These are phyloP conservation scores for Thunnus thynnus DNA, from an alignment of 2,113 vertebrate species.

Conservation along the genomic window DNA sequence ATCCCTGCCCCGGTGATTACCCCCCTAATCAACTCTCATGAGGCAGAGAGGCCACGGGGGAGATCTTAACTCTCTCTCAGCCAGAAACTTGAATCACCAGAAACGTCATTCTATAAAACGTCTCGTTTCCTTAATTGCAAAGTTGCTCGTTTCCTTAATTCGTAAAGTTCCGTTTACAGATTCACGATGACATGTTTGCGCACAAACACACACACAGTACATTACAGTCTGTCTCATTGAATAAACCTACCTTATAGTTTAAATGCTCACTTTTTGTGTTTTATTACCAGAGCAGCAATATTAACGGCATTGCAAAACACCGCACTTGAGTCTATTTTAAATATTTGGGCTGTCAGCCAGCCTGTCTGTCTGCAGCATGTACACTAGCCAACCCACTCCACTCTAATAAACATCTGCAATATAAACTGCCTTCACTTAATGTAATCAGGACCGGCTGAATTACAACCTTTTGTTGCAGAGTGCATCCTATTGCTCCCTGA, in stretches of 20 bases:
- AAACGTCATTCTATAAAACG: background rate
- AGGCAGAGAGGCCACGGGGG: background rate
- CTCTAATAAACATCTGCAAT: constrained; percentile 42
- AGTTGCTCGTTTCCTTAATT: background rate
- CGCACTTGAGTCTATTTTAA: constrained; percentile 38
- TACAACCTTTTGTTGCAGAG: constrained; percentile 27
- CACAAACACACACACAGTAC: background rate
- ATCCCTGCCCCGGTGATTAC: background rate
- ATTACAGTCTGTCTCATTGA: background rate
- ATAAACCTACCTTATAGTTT: constrained; percentile 1
- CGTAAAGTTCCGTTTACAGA: constrained; percentile 17
- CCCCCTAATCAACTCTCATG: background rate
- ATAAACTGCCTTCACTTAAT: constrained; percentile 47
- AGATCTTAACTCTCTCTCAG: background rate
- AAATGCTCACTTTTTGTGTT: background rate
- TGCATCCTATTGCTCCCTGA: constrained; percentile 29
- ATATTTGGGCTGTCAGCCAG: constrained; percentile 61
- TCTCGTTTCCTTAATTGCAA: constrained; percentile 12
- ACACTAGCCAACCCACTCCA: background rate
- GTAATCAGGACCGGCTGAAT: constrained; percentile 51
- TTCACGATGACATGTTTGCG: constrained; percentile 1
- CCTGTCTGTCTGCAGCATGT: constrained; percentile 28
- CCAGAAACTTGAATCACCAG: background rate
- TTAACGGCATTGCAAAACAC: constrained; percentile 31
- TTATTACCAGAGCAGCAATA: background rate